Conservation (phyloP, 2,888 invertebrate genomes). For the Stictocephala bisonia region DNA sequence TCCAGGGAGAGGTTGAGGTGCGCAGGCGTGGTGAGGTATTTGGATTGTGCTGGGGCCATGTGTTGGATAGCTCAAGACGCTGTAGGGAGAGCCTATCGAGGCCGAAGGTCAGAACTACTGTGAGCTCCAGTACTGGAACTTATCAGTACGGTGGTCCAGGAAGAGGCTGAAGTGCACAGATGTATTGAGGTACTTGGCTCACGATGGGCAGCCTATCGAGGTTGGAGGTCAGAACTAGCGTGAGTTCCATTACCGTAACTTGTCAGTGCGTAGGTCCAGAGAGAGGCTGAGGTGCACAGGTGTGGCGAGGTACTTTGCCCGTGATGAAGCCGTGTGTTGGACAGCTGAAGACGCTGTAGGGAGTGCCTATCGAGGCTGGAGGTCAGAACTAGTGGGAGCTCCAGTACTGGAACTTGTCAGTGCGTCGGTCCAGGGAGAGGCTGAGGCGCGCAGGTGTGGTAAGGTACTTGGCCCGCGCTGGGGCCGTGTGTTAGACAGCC, state of each 20-base stretch:
- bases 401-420: neutral
- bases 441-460: neutral
- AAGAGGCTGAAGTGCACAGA: slow-evolving; percentile 75
- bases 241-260: too few relatives aligned
- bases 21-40: neutral
- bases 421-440: slow-evolving; percentile 3
- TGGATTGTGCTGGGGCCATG: neutral
- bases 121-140: slow-evolving; percentile 67
- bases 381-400: slow-evolving; percentile 61
- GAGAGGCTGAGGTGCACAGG: too few relatives aligned
- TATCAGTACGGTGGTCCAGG: too few relatives aligned
- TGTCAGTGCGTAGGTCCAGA: too few relatives aligned
- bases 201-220: too few relatives aligned
- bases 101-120: slow-evolving; percentile 66
- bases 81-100: slow-evolving; percentile 63
- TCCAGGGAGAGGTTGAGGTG: slow-evolving; percentile 3
- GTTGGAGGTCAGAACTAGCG: too few relatives aligned
- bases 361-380: slow-evolving; percentile 65
- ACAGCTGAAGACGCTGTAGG: too few relatives aligned
- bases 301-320: too few relatives aligned
- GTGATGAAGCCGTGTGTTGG: too few relatives aligned
- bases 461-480: neutral
- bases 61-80: slow-evolving; percentile 58
- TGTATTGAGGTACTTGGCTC: too few relatives aligned
- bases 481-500: slow-evolving; percentile 49